Base-by-base conservation (phyloP, 2,113 vertebrate genomes). In the Alaudala cheleensis region DNA sequence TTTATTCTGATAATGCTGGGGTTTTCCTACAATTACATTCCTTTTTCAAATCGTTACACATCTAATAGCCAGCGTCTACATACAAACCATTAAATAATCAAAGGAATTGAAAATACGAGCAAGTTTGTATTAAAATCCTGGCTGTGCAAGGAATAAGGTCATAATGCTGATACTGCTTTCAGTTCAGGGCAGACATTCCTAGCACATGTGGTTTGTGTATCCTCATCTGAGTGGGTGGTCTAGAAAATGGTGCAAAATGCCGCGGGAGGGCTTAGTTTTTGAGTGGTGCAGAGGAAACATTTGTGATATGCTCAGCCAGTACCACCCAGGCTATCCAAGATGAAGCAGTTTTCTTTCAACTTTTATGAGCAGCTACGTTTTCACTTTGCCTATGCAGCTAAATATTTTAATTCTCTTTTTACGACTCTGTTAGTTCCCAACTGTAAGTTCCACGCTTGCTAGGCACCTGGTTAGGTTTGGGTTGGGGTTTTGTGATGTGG, bases 141-240 rank as follows among this genome's bases (percentile, higher is more conserved):
- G 57, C 84, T 94, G 88, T 40, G 37, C 70, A 66, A 98, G 93
- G 94, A 97, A 94, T 93, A 96, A 96, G 95, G 86, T 93, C 39
- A 29, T 97, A 97, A 95, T 88, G 53, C 96, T 96, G 94, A 96
- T 97, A 96, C 60, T 91, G 89, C 95, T 97, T 97, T 95, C 88
- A 74, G 84, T 93, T 90, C 84, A 14, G 81, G 69, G 78, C 96
- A 89, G 86, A 81, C 96, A 93, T 98, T 97, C 97, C 96, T 95
- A 90, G 90, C 97, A 97, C 98, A 98, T 98, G 97, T 98, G 98
- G 96, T 98, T 98, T 98, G 96, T 96, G 97, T 98, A 97, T 98
- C 95, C 95, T 77, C 2, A 10, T 95, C 98, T 71, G 93, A 92
- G 98, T 98, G 98, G 98, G 98, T 98, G 98, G 98, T 98, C 98